phyloP scores from a whole-genome alignment of 2,797 vertebrate species.

The Allobates femoralis region DNA sequence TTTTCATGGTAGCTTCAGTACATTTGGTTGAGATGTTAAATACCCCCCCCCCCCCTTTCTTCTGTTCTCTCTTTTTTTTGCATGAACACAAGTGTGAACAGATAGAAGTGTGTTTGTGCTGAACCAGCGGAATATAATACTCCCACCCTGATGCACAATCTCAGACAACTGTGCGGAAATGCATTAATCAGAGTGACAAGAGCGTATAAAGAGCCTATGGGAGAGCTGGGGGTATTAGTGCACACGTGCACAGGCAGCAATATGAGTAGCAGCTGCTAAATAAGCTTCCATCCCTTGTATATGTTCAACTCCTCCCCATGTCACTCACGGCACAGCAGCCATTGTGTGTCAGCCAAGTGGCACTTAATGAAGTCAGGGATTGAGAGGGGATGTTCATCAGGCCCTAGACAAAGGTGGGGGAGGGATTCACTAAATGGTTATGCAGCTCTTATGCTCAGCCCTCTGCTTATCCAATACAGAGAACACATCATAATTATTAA shows the following conservation, averaged over 20 bases:
- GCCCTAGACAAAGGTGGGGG: slow-evolving; percentile 56
- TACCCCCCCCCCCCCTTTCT: background rate
- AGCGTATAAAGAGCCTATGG: slow-evolving; percentile 29
- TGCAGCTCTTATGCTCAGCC: slow-evolving; percentile 42
- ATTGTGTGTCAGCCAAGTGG: slow-evolving; percentile 63
- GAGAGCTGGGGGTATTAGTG: slow-evolving; percentile 31
- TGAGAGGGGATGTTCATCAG: slow-evolving; percentile 63
- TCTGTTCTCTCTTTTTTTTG: background rate
- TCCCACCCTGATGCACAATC: slow-evolving; percentile 11
- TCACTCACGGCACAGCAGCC: slow-evolving; percentile 55
- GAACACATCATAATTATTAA: slow-evolving; percentile 39
- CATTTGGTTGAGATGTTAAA: background rate
- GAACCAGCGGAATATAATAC: slow-evolving; percentile 24
- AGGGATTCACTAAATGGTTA: slow-evolving; percentile 50
- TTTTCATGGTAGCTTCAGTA: background rate
- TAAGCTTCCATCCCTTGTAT: slow-evolving; percentile 18
- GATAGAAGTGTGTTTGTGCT: slow-evolving; percentile 6
- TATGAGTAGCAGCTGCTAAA: slow-evolving; percentile 51
- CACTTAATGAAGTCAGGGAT: slow-evolving; percentile 63
- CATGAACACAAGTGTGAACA: background rate
- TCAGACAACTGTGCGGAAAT: slow-evolving; percentile 36
- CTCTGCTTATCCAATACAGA: slow-evolving; percentile 35
- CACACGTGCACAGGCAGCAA: slow-evolving; percentile 46
- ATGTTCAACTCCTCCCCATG: slow-evolving; percentile 46
- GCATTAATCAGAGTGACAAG: slow-evolving; percentile 61